Conservation (phyloP, 2,113 vertebrate species). For the Neolamprologus caudopunctatus region DNA sequence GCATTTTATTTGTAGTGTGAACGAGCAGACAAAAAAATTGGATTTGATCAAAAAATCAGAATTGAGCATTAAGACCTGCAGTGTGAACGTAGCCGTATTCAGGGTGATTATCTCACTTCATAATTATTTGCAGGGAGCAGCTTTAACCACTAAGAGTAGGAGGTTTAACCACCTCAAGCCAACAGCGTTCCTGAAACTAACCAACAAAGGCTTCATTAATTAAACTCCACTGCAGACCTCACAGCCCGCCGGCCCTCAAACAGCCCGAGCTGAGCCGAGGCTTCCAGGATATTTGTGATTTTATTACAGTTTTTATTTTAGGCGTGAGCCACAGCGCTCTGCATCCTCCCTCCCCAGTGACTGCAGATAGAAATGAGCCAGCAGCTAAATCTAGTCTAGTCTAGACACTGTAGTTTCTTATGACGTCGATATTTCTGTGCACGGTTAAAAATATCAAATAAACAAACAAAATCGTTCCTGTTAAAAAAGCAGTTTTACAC, state of each 20-base stretch:
- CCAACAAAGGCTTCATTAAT: not conserved
- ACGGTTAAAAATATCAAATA: not conserved
- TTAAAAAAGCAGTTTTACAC: not conserved
- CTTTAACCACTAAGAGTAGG: not conserved
- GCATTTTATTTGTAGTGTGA: too few relatives aligned
- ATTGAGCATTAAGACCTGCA: accelerated
- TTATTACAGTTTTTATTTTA: accelerated
- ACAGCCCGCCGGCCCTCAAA: accelerated
- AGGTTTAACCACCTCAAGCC: not conserved
- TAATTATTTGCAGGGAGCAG: not conserved
- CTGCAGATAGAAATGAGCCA: not conserved
- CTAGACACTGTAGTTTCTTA: not conserved
- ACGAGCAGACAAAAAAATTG: accelerated
- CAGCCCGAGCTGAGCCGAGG: accelerated
- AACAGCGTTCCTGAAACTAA: not conserved
- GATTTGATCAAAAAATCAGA: accelerated
- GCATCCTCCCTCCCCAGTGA: not conserved
- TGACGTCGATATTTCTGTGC: not conserved
- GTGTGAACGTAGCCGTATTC: accelerated
- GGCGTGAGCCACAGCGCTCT: not conserved
- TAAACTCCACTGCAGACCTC: not conserved
- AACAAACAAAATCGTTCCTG: not conserved
- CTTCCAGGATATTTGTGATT: not conserved
- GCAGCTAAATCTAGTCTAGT: not conserved
- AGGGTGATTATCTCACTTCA: not conserved